phyloP scores from a whole-genome alignment of 2,888 invertebrate genomes.

The Ephialtes manifestator region DNA sequence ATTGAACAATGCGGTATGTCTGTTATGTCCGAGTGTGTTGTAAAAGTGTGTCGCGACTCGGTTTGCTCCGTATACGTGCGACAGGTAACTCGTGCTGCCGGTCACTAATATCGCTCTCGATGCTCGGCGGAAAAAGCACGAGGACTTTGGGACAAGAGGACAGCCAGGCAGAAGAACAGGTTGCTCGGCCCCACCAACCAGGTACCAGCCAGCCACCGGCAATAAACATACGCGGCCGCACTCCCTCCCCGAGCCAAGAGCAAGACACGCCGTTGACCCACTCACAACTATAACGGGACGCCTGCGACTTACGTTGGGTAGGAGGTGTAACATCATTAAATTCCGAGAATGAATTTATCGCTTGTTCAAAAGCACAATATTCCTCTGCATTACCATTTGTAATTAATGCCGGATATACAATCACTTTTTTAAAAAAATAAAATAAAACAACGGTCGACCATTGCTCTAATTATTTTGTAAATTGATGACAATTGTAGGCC shows the following conservation, averaged over 20 bases:
- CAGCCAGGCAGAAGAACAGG: constrained; percentile 22
- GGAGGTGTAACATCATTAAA: neutral
- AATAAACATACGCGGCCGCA: constrained; percentile 15
- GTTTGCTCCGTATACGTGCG: constrained; percentile 72
- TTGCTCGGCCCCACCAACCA: constrained; percentile 70
- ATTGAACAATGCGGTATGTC: neutral
- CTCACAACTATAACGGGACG: constrained; percentile 84
- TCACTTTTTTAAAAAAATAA: neutral
- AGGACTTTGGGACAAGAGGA: constrained; percentile 23
- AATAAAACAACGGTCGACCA: too few species aligned
- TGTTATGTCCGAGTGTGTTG: neutral
- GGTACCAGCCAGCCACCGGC: constrained; percentile 17
- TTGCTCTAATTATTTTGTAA: too few species aligned
- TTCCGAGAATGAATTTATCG: neutral
- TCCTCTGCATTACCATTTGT: neutral
- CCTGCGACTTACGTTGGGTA: constrained; percentile 8
- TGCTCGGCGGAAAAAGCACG: constrained; percentile 78
- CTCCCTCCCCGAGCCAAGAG: constrained; percentile 20
- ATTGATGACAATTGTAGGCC: too few species aligned
- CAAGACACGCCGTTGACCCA: constrained; percentile 83
- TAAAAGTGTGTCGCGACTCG: constrained; percentile 52
- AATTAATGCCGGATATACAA: neutral
- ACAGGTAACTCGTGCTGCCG: constrained; percentile 79
- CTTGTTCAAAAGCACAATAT: neutral
- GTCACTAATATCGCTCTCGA: constrained; percentile 81